These are phyloP conservation scores for Apolygus lucorum DNA, from an alignment of 1,140 invertebrate species.

Conservation along the genomic window DNA sequence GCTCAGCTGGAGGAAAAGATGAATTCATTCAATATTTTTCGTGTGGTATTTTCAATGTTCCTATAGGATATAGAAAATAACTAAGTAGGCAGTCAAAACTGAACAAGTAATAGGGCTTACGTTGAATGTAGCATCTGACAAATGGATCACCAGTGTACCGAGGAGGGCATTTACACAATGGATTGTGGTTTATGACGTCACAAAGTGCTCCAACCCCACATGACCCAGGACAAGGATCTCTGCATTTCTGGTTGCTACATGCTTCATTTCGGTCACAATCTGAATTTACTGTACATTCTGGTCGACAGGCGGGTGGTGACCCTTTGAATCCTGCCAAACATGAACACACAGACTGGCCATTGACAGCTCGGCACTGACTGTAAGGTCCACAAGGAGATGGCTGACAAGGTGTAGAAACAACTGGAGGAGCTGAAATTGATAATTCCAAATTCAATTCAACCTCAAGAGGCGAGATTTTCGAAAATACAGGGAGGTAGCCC, in stretches of 20 bases:
- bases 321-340: conserved; percentile 61
- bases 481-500: not conserved
- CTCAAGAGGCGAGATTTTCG: not conserved
- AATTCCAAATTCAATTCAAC: conserved; percentile 8
- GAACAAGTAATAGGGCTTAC: conserved; percentile 8
- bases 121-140: conserved; percentile 45
- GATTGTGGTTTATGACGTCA: conserved; percentile 60
- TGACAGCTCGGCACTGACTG: conserved; percentile 57
- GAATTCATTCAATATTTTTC: conserved; percentile 31
- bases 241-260: conserved; percentile 55
- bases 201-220: conserved; percentile 62
- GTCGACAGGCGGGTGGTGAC: conserved; percentile 59
- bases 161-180: conserved; percentile 59
- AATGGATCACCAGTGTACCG: conserved; percentile 67
- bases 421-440: conserved; percentile 19
- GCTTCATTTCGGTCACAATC: conserved; percentile 53
- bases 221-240: conserved; percentile 53
- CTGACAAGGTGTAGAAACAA: conserved; percentile 34
- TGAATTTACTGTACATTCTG: conserved; percentile 60
- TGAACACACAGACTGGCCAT: conserved; percentile 57
- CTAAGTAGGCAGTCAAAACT: not conserved
- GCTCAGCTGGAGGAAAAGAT: not conserved
- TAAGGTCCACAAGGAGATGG: conserved; percentile 61
- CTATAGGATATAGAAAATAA: not conserved
- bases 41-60: not conserved